These are phyloP conservation scores for Dromas ardeola DNA, from an alignment of 2,113 vertebrate genomes.

Conservation along the genomic window DNA sequence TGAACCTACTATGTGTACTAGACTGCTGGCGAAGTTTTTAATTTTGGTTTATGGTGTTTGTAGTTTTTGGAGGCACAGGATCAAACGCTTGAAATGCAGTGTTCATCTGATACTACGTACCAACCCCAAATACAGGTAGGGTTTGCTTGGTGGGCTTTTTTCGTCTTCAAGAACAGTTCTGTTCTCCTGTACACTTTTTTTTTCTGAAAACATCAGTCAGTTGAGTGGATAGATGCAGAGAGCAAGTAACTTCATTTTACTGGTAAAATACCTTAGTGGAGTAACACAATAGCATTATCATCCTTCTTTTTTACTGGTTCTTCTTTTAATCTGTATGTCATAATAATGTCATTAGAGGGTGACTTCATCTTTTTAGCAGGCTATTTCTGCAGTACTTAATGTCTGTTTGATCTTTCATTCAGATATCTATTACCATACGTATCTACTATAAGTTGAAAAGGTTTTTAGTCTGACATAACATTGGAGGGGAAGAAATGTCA, in stretches of 20 bases:
- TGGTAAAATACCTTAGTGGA: slow-evolving; percentile 46
- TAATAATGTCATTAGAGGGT: slow-evolving; percentile 68
- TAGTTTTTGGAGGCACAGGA: slow-evolving; percentile 76
- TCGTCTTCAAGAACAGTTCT: neutral
- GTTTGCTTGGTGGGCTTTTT: slow-evolving; percentile 54
- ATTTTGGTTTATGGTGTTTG: slow-evolving; percentile 72
- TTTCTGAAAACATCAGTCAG: neutral
- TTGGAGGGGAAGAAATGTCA: slow-evolving; percentile 48
- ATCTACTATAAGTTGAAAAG: slow-evolving; percentile 67
- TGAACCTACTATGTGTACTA: slow-evolving; percentile 77
- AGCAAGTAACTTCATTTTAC: slow-evolving; percentile 43
- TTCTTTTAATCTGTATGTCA: slow-evolving; percentile 70
- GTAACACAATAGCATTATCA: slow-evolving; percentile 53
- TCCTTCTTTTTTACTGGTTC: slow-evolving; percentile 54
- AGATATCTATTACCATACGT: slow-evolving; percentile 48
- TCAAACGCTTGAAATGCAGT: slow-evolving; percentile 66
- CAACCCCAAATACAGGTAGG: slow-evolving; percentile 48
- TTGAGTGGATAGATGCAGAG: slow-evolving; percentile 4
- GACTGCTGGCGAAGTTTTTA: slow-evolving; percentile 74
- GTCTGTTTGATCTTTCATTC: slow-evolving; percentile 68
- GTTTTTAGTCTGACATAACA: slow-evolving; percentile 66
- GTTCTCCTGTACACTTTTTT: neutral
- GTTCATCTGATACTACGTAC: slow-evolving; percentile 61
- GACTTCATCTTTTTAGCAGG: slow-evolving; percentile 70
- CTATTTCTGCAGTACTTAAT: slow-evolving; percentile 61